These are phyloP conservation scores for Folsomia manolachei DNA, from an alignment of 2,888 invertebrate genomes.

Conservation along the genomic window DNA sequence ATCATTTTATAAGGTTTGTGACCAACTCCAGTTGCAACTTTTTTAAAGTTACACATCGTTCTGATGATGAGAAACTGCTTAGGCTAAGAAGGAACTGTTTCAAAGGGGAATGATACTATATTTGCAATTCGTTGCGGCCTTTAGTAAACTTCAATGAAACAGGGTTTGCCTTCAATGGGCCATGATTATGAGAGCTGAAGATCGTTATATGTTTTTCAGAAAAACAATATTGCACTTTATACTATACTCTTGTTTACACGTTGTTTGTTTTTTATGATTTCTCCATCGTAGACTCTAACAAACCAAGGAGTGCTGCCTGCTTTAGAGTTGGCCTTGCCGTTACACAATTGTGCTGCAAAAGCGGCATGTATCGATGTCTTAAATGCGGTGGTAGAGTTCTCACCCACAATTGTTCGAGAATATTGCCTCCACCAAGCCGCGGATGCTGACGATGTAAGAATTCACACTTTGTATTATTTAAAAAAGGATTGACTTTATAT, in stretches of 20 bases:
- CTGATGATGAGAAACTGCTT: slow-evolving; percentile 43
- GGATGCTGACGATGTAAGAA: slow-evolving; percentile 78
- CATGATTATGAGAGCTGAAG: slow-evolving; percentile 51
- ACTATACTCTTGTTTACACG: background rate
- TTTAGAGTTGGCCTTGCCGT: slow-evolving; percentile 82
- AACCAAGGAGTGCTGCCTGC: slow-evolving; percentile 83
- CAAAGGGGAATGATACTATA: background rate
- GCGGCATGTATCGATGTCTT: slow-evolving; percentile 96
- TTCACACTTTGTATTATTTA: slow-evolving; percentile 4
- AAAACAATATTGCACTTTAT: no score
- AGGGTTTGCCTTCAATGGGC: slow-evolving; percentile 47
- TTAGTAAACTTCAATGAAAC: slow-evolving; percentile 16
- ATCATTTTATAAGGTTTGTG: slow-evolving; percentile 81
- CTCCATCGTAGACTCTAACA: slow-evolving; percentile 65
- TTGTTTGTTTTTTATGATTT: slow-evolving; percentile 7
- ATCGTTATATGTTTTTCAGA: slow-evolving; percentile 15
- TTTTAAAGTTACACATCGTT: slow-evolving; percentile 15
- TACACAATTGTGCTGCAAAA: slow-evolving; percentile 91
- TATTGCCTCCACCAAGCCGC: slow-evolving; percentile 91
- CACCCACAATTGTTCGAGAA: slow-evolving; percentile 94
- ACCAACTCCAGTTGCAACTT: background rate
- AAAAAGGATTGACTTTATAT: background rate
- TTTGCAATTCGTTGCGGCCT: background rate
- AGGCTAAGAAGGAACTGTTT: slow-evolving; percentile 36
- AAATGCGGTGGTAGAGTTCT: slow-evolving; percentile 96